Percentiles rank a stretch among this genome's conserved stretches.
Evolutionary conservation across 2,888 invertebrate species (phyloP).

Genomic region (Microdon myrmicae): DNA sequence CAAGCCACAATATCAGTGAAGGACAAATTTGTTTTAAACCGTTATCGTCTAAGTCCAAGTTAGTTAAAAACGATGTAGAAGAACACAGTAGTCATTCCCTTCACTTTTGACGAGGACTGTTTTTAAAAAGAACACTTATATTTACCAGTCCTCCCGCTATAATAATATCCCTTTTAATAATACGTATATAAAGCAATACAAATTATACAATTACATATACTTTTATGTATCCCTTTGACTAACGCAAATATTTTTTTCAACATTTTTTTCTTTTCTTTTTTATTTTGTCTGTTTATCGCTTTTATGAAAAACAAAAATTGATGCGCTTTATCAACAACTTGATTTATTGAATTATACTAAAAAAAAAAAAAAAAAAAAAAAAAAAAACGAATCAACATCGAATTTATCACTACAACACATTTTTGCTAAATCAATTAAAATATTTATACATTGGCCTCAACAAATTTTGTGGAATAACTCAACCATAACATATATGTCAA

Average conservation of each 20-base stretch:
- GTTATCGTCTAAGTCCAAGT: too few relatives aligned
- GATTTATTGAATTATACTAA: slow-evolving; percentile 32
- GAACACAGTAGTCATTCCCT: too few relatives aligned
- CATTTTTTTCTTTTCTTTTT: slow-evolving; percentile 44
- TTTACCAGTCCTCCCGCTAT: too few relatives aligned
- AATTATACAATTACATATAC: slow-evolving; percentile 9
- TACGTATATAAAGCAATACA: slow-evolving; percentile 4
- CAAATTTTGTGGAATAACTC: too few relatives aligned
- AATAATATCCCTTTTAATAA: too few relatives aligned
- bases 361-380: slow-evolving; percentile 27
- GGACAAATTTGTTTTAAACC: too few relatives aligned
- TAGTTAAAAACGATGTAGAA: too few relatives aligned
- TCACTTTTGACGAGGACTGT: too few relatives aligned
- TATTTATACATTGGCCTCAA: slow-evolving; percentile 12
- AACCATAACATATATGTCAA: slow-evolving; percentile 19
- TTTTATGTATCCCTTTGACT: slow-evolving; percentile 38
- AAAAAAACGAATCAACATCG: slow-evolving; percentile 27
- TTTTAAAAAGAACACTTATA: too few relatives aligned
- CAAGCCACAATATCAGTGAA: too few relatives aligned
- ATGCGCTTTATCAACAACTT: slow-evolving; percentile 54
- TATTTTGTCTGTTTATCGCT: slow-evolving; percentile 32
- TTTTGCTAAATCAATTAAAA: slow-evolving; percentile 25
- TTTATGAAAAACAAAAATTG: slow-evolving; percentile 36
- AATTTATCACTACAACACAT: slow-evolving; percentile 27
- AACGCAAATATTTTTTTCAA: slow-evolving; percentile 44